Conservation (phyloP, 2,113 vertebrate species). For the Aepyceros melampus region DNA sequence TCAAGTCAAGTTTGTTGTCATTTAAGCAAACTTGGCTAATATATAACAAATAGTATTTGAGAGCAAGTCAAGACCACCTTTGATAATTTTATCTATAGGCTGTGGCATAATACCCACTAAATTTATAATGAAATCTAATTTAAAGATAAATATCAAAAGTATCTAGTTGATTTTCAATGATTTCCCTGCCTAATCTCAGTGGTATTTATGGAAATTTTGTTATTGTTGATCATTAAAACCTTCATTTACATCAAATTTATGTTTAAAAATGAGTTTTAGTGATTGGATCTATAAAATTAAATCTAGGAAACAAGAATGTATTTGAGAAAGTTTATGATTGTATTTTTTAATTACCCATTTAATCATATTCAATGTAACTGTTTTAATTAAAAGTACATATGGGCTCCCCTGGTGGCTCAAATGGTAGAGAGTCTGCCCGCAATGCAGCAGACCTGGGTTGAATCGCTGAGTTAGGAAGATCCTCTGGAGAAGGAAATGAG, state of each 20-base stretch:
- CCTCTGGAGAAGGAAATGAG: neutral
- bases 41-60: neutral
- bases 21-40: neutral
- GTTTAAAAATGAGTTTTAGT: neutral
- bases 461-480: neutral
- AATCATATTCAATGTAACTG: neutral
- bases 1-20: neutral
- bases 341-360: neutral
- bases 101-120: neutral
- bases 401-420: neutral
- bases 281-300: neutral
- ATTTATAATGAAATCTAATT: neutral
- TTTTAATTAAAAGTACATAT: neutral
- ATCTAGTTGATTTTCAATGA: neutral
- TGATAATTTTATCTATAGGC: neutral
- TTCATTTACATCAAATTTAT: neutral
- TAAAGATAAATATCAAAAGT: neutral
- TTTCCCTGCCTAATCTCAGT: neutral
- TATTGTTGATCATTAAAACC: neutral
- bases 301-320: neutral
- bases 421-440: neutral
- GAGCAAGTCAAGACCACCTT: neutral
- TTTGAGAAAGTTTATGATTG: neutral
- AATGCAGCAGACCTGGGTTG: accelerated
- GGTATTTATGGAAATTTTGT: neutral